Evolutionary conservation across 2,797 vertebrate genomes (phyloP).

Genomic region (Tragelaphus oryx): DNA sequence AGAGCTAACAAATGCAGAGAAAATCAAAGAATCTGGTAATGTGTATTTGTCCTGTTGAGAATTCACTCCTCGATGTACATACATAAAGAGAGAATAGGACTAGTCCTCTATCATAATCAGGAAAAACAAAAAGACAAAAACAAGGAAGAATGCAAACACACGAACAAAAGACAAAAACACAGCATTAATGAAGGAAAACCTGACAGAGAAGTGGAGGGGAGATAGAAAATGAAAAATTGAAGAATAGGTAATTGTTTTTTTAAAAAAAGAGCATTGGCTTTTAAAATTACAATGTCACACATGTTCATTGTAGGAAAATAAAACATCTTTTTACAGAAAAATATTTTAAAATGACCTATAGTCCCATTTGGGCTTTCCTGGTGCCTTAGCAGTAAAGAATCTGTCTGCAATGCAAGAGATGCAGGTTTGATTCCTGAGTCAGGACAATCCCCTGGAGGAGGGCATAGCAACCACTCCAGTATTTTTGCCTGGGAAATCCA

Average conservation of each 20-base stretch:
- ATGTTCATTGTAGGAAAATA: neutral
- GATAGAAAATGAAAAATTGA: neutral
- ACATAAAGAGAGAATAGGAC: neutral
- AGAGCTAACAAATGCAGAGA: neutral
- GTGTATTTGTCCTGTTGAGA: neutral
- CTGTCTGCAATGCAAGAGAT: neutral
- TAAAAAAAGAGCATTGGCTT: neutral
- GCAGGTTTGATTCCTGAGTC: neutral
- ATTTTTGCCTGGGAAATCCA: neutral
- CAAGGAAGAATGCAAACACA: neutral
- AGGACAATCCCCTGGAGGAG: neutral
- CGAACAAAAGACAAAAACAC: neutral
- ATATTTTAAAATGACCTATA: neutral
- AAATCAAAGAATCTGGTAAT: neutral
- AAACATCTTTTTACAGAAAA: neutral
- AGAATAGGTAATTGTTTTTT: neutral
- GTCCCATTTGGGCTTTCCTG: neutral
- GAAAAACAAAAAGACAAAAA: neutral
- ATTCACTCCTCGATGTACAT: neutral
- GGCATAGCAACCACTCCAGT: neutral
- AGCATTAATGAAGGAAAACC: constrained; percentile 2
- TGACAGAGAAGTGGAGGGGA: neutral
- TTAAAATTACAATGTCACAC: neutral
- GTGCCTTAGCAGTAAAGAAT: neutral
- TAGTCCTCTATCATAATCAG: neutral